Conservation (phyloP, 2,888 invertebrate genomes). For the Limulus polyphemus region DNA sequence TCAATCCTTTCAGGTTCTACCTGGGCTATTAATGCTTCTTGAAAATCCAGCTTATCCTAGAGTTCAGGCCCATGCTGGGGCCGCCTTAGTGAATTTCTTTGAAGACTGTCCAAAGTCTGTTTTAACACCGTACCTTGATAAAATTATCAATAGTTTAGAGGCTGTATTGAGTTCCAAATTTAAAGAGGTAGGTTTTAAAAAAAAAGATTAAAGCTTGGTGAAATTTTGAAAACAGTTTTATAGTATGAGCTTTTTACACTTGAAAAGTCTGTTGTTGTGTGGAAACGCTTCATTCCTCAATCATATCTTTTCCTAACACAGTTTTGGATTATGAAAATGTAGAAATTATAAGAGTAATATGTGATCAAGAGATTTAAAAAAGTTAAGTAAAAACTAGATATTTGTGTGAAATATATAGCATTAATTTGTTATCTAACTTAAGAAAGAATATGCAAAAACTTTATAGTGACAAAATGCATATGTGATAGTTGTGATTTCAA, state of each 20-base stretch:
- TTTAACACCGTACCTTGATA: conserved; percentile 75
- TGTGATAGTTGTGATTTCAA: too few relatives aligned
- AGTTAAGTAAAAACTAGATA: too few relatives aligned
- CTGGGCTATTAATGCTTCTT: conserved; percentile 71
- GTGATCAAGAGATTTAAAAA: too few relatives aligned
- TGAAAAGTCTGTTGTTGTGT: not conserved
- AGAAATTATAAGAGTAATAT: too few relatives aligned
- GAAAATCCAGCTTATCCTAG: conserved; percentile 85
- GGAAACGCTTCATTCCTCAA: not conserved
- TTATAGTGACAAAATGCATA: too few relatives aligned
- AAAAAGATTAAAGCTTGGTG: conserved; percentile 13
- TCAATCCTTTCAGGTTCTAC: conserved; percentile 49
- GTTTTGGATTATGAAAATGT: too few relatives aligned
- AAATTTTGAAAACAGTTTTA: not conserved
- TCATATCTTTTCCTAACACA: too few relatives aligned
- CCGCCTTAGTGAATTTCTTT: conserved; percentile 96
- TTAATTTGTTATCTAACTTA: too few relatives aligned
- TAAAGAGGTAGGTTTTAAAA: conserved; percentile 53
- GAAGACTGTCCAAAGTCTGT: conserved; percentile 97
- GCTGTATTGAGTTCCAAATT: conserved; percentile 79
- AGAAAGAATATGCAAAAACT: too few relatives aligned
- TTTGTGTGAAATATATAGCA: too few relatives aligned
- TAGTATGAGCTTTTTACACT: too few relatives aligned
- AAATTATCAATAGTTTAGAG: conserved; percentile 81
- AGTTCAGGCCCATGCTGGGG: conserved; percentile 79